phyloP scores from a whole-genome alignment of 2,888 invertebrate genomes.

The Caenorhabditis doughertyi region DNA sequence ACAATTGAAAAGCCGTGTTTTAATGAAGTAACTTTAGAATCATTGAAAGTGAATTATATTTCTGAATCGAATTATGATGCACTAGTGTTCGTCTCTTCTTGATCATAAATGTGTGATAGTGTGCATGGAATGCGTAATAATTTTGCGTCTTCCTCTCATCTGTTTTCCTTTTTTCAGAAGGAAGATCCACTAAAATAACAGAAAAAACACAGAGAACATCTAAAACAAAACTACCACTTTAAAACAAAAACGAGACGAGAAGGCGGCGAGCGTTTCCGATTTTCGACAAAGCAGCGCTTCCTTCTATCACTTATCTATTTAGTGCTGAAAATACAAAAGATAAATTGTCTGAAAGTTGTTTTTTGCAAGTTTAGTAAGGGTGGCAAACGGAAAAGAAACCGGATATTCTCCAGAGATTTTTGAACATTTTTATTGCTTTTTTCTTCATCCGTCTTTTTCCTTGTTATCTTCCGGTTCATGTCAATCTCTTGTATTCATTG shows the following conservation, averaged over 20 bases:
- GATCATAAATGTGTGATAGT: conserved; percentile 31
- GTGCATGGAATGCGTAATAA: conserved; percentile 51
- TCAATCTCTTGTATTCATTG: conserved; percentile 20
- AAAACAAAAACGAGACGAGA: background rate
- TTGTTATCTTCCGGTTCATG: conserved; percentile 28
- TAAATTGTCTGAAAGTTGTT: background rate
- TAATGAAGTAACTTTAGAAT: too few species aligned
- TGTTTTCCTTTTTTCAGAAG: background rate
- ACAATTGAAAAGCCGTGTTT: too few species aligned
- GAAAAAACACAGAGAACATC: conserved; percentile 9
- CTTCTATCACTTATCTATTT: conserved; percentile 18
- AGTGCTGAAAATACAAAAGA: background rate
- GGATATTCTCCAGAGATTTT: conserved; percentile 44
- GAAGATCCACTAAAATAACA: conserved; percentile 4
- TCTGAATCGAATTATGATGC: too few species aligned
- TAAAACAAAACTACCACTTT: background rate
- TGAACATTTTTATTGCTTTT: conserved; percentile 41
- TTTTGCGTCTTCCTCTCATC: conserved; percentile 1
- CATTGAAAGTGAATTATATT: too few species aligned
- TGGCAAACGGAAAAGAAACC: background rate
- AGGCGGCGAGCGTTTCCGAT: too few species aligned
- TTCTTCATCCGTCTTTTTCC: conserved; percentile 4
- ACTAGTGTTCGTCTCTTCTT: background rate
- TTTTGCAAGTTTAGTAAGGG: too few species aligned
- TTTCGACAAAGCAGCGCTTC: background rate